Conservation (phyloP, 2,888 invertebrate genomes). For the Rotaria sp. region DNA sequence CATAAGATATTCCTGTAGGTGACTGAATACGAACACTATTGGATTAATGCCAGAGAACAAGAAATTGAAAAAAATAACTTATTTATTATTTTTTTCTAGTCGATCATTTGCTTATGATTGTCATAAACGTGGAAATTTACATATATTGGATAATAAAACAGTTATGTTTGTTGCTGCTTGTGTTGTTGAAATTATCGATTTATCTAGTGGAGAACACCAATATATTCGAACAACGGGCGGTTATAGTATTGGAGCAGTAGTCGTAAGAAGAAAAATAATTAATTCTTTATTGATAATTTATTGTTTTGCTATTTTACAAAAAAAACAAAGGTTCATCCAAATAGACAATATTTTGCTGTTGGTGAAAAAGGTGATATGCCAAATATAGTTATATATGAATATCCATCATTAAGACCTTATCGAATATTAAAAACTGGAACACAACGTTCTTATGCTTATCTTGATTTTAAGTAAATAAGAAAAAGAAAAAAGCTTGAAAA, state of each 20-base stretch:
- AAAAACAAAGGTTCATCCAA: conserved; percentile 57
- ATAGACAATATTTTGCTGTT: conserved; percentile 67
- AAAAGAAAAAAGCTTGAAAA: no score
- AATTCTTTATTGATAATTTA: no score
- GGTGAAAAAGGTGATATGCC: conserved; percentile 72
- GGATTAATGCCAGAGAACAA: no score
- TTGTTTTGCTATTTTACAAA: no score
- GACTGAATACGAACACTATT: no score
- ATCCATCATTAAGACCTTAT: conserved; percentile 71
- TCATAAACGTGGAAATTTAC: conserved; percentile 70
- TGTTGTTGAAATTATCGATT: conserved; percentile 69
- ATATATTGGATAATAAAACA: conserved; percentile 67
- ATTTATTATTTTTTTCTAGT: conserved; percentile 62
- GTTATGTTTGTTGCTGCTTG: conserved; percentile 75
- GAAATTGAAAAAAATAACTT: no score
- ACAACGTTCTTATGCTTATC: conserved; percentile 65
- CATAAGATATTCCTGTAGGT: no score
- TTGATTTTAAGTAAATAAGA: conserved; percentile 57
- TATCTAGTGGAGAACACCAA: conserved; percentile 63
- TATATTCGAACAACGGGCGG: conserved; percentile 71
- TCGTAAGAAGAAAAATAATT: conserved; percentile 59
- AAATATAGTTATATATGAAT: conserved; percentile 72
- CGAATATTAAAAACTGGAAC: conserved; percentile 73
- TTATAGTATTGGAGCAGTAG: conserved; percentile 72
- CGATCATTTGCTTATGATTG: conserved; percentile 81